phyloP scores from a whole-genome alignment of 2,797 vertebrate species.

The Ateles fusciceps region DNA sequence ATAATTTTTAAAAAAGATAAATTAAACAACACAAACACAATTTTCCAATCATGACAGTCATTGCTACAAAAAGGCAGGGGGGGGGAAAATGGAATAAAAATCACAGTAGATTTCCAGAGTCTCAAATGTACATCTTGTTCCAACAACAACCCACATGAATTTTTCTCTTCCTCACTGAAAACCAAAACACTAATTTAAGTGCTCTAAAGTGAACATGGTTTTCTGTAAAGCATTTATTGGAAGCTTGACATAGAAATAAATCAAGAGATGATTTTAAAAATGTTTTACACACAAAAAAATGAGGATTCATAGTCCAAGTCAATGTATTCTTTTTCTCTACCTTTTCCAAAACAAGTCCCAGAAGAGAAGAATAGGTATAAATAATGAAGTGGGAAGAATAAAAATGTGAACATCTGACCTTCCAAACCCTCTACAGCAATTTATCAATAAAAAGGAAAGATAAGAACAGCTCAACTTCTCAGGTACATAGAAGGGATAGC shows the following conservation, averaged over 20 bases:
- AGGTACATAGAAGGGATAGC: not conserved
- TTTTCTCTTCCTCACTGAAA: slow-evolving; percentile 47
- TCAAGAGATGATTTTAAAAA: slow-evolving; percentile 14
- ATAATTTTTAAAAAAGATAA: not conserved
- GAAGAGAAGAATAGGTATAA: not conserved
- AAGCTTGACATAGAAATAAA: slow-evolving; percentile 52
- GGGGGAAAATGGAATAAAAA: not conserved
- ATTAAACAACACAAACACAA: not conserved
- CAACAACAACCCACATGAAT: slow-evolving; percentile 58
- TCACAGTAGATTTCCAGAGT: slow-evolving; percentile 26
- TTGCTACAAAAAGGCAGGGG: not conserved
- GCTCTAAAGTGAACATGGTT: slow-evolving; percentile 52
- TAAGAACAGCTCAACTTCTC: not conserved
- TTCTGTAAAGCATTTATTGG: slow-evolving; percentile 46
- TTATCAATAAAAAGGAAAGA: not conserved
- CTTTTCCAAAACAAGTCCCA: not conserved
- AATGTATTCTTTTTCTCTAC: not conserved
- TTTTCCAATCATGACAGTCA: not conserved
- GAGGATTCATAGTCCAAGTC: slow-evolving; percentile 26
- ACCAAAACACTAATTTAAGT: slow-evolving; percentile 65
- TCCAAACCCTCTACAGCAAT: not conserved
- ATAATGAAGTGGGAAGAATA: slow-evolving; percentile 16
- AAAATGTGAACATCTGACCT: slow-evolving; percentile 28
- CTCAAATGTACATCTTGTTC: slow-evolving; percentile 57
- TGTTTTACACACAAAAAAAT: not conserved